Conservation (phyloP, 2,797 vertebrate genomes). For the Arnoldichthys spilopterus region DNA sequence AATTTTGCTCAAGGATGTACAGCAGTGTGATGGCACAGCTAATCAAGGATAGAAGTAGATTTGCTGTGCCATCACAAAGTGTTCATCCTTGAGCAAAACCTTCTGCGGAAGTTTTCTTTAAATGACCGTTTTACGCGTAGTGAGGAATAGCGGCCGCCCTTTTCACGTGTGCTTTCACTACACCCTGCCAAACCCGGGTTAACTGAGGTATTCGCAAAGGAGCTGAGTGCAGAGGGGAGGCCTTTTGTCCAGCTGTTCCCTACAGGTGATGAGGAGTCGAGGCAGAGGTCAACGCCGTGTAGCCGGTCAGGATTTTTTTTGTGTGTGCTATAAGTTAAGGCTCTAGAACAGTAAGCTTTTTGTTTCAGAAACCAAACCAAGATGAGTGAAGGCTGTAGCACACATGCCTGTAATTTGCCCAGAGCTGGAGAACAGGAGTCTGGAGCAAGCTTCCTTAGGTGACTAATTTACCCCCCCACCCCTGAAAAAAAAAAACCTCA, state of each 20-base stretch:
- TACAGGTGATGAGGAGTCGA: background rate
- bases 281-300: background rate
- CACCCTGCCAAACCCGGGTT: background rate
- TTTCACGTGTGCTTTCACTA: background rate
- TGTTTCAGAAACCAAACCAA: constrained; percentile 9
- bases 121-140: background rate
- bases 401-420: background rate
- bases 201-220: background rate
- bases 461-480: background rate
- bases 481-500: background rate
- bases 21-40: no score
- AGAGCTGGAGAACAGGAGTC: background rate
- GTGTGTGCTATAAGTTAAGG: background rate
- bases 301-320: background rate
- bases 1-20: no score
- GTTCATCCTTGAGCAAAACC: background rate
- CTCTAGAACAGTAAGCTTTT: background rate
- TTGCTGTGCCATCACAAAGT: background rate
- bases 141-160: background rate
- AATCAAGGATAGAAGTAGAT: no score
- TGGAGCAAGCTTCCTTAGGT: background rate
- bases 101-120: background rate
- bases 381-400: background rate
- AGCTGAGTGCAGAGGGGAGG: background rate
- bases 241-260: background rate